Conservation (phyloP, 2,888 invertebrate species). For the Sesia apiformis region DNA sequence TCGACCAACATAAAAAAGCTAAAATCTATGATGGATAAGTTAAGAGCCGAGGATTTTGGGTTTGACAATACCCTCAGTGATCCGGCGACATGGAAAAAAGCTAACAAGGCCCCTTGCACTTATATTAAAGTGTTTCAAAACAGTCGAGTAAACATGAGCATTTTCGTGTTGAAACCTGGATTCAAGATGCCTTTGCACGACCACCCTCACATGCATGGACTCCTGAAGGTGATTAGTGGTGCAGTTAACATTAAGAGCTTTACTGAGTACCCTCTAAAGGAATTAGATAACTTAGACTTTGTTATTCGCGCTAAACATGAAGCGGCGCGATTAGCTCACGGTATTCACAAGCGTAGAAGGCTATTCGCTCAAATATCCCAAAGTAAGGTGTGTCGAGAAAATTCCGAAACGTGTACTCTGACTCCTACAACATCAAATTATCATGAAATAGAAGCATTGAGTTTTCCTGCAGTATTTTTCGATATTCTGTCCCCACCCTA, state of each 20-base stretch:
- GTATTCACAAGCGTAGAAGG: constrained; percentile 40
- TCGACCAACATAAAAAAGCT: constrained; percentile 79
- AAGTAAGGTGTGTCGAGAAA: constrained; percentile 34
- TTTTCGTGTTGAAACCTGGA: constrained; percentile 84
- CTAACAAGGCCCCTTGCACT: constrained; percentile 83
- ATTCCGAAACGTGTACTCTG: constrained; percentile 75
- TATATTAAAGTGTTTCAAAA: constrained; percentile 91
- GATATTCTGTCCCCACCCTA: constrained; percentile 96
- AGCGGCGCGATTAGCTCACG: constrained; percentile 46
- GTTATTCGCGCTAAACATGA: constrained; percentile 40
- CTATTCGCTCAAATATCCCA: constrained; percentile 49
- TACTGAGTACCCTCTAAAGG: constrained; percentile 45
- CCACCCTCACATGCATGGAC: constrained; percentile 93
- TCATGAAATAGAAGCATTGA: constrained; percentile 85
- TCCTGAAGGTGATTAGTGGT: constrained; percentile 85
- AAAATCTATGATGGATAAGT: constrained; percentile 77
- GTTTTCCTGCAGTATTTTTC: constrained; percentile 90
- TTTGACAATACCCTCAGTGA: constrained; percentile 73
- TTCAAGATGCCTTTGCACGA: constrained; percentile 92
- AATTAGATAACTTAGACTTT: constrained; percentile 35
- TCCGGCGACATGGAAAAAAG: constrained; percentile 51
- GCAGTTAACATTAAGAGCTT: constrained; percentile 76
- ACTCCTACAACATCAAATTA: constrained; percentile 82
- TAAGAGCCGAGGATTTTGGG: constrained; percentile 81
- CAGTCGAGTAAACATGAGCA: constrained; percentile 80